Percentiles rank a stretch among this genome's conserved stretches.
Conservation (phyloP, 2,888 invertebrate species). For the Ischnus inquisitorius region DNA sequence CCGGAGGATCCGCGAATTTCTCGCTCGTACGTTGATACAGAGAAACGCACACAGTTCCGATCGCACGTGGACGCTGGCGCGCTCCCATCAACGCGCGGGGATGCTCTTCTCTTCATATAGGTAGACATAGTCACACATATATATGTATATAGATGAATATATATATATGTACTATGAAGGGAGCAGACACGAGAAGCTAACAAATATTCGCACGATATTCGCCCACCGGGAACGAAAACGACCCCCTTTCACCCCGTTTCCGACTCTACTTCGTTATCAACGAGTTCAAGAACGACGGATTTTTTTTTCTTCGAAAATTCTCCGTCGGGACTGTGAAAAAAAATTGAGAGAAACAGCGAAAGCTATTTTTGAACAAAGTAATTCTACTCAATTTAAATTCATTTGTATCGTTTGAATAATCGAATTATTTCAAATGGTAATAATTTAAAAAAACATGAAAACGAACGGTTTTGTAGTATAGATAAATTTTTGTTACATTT, state of each 20-base stretch:
- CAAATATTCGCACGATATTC: constrained; percentile 47
- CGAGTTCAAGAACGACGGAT: constrained; percentile 14
- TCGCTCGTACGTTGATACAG: constrained; percentile 46
- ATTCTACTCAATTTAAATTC: too few species aligned
- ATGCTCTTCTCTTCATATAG: constrained; percentile 48
- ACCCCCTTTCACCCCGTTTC: not conserved
- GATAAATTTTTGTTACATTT: too few species aligned
- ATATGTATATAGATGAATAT: not conserved
- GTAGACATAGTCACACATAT: constrained; percentile 56
- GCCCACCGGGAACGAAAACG: constrained; percentile 14
- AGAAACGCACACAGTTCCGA: constrained; percentile 6
- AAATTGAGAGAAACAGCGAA: not conserved
- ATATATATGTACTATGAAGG: constrained; percentile 9
- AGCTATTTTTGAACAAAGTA: too few species aligned
- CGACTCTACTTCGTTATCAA: constrained; percentile 24
- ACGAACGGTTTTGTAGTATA: too few species aligned
- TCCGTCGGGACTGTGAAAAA: constrained; percentile 1
- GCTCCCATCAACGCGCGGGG: constrained; percentile 44
- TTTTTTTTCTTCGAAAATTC: constrained; percentile 32
- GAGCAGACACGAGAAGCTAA: constrained; percentile 56
- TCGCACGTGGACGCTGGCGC: constrained; percentile 49
- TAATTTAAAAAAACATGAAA: too few species aligned
- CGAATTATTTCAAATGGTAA: not conserved
- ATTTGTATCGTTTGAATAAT: not conserved
- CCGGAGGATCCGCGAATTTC: constrained; percentile 66